Conservation (phyloP, 1,140 invertebrate species). For the Elysia chlorotica region DNA sequence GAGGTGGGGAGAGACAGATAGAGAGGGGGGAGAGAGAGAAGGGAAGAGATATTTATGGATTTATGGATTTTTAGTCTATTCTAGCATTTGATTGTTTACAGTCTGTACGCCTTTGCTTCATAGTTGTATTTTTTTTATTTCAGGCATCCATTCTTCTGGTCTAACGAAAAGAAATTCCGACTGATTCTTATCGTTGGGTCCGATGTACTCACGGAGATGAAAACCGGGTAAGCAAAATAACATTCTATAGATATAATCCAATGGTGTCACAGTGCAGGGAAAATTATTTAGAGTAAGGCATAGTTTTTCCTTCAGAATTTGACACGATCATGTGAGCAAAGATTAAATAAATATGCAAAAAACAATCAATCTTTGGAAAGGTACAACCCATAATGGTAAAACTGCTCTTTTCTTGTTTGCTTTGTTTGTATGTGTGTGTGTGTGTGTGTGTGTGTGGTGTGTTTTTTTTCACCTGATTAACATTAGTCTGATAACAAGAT, state of each 20-base stretch:
- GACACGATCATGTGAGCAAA: background rate
- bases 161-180: constrained; percentile 46
- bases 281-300: background rate
- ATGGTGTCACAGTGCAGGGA: background rate
- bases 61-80: too few relatives aligned
- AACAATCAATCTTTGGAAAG: background rate
- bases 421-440: too few relatives aligned
- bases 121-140: too few relatives aligned
- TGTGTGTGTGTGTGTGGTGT: too few relatives aligned
- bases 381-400: background rate
- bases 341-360: background rate
- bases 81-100: too few relatives aligned
- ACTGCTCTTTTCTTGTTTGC: too few relatives aligned
- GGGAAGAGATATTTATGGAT: too few relatives aligned
- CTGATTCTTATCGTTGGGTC: constrained; percentile 51
- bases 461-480: too few relatives aligned
- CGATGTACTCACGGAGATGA: constrained; percentile 51
- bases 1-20: too few relatives aligned
- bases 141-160: constrained; percentile 58
- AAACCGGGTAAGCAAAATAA: constrained; percentile 35
- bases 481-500: background rate
- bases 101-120: too few relatives aligned
- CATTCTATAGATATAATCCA: too few relatives aligned
- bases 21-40: too few relatives aligned
- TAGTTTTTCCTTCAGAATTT: background rate